phyloP scores from a whole-genome alignment of 2,797 vertebrate genomes.

The Anabas testudineus region DNA sequence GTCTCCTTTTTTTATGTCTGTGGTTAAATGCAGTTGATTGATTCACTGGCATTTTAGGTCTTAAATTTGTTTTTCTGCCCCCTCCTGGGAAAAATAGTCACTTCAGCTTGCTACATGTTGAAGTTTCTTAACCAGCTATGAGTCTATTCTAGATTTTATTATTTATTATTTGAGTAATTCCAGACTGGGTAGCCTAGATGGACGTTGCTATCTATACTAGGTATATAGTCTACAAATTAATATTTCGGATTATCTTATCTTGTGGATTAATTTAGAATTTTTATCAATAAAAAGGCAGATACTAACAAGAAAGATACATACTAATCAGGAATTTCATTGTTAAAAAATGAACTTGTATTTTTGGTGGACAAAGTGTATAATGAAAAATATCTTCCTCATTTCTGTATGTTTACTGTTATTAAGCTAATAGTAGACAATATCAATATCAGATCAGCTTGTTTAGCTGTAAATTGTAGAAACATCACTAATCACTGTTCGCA shows the following conservation, averaged over 20 bases:
- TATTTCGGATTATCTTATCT: background rate
- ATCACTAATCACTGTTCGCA: too few relatives aligned
- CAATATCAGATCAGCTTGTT: too few relatives aligned
- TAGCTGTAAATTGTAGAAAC: background rate
- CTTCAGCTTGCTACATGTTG: background rate
- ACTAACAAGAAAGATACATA: too few relatives aligned
- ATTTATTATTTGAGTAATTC: too few relatives aligned
- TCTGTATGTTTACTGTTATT: background rate
- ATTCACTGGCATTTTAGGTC: background rate
- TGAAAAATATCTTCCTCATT: background rate
- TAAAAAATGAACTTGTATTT: too few relatives aligned
- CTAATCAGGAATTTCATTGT: too few relatives aligned
- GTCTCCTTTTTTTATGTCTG: background rate
- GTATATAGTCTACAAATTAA: too few relatives aligned
- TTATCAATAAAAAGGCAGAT: background rate
- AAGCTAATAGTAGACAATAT: too few relatives aligned
- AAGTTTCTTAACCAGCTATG: background rate
- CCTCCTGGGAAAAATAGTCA: background rate
- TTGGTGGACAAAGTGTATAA: background rate
- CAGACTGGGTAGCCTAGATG: background rate
- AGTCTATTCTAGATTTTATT: slow-evolving; percentile 7
- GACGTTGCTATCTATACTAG: slow-evolving; percentile 6
- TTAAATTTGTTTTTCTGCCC: background rate
- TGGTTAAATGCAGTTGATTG: background rate
- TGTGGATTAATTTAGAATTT: background rate